Evolutionary conservation across 2,113 vertebrate genomes (phyloP), one percentile per base, ranked within the genome.

Genomic region (Hoplias malabaricus): DNA sequence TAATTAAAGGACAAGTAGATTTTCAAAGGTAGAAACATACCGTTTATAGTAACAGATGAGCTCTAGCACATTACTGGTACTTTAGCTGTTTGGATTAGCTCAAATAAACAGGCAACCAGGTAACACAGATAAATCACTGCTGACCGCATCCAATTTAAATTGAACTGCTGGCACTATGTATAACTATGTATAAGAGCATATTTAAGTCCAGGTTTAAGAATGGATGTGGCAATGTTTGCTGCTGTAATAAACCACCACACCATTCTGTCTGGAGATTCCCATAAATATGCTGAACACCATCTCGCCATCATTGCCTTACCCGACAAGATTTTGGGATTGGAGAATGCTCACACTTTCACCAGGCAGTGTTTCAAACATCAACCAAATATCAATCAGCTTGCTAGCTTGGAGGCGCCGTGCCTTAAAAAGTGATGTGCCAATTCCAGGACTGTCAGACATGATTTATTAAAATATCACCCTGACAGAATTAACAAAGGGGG

Each of bases 381-480:
- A 67, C 36, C 34, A 38, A 5, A 19, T 33, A 80, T 73, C 69
- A 66, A 62, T 81, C 73, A 53, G 50, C 23, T 27, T 48, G 54
- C 65, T 66, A 13, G 13, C 59, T n/a, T 21, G 38, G 14, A 57
- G 23, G 73, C 74, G 19, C 34, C 54, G 12, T 50, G 68, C 3
- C 4, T 0, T 40, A 40, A 46, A 57, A 75, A 74, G 68, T 76
- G 53, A 56, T 12, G 59, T 14, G 1, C 0, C 40, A 59, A 77
- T 75, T 81, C 76, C 27, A 23, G 14, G 27, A 62, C 56, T 74
- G 4, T 73, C 80, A 46, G 7, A 62, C 21, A 29, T 77, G 84
- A 87, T 84, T 86, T 81, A 81, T 77, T 73, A 75, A 75, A 83
- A 84, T 74, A 80, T 74, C 69, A 42, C 75, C 33, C 66, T 0